Base-by-base conservation (phyloP, 2,113 vertebrate genomes). In the Taurulus bubalis region DNA sequence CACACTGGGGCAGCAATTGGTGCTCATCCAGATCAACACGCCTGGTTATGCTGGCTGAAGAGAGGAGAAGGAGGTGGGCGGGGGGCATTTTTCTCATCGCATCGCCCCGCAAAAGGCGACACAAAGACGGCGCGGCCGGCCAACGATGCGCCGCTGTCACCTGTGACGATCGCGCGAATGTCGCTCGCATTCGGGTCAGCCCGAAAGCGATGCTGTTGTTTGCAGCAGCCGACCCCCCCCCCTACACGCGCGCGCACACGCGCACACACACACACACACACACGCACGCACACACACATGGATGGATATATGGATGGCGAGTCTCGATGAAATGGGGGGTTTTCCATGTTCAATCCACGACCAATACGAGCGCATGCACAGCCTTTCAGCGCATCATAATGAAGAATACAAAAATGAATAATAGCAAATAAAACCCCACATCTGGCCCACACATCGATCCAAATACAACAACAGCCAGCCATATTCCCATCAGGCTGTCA, bases 141-240 rank as follows among this genome's bases (percentile, higher is more conserved):
- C 79, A 45, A 56, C 64, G 56, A 63, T 8, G 73, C 79, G 79
- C 76, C 80, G 74, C 90, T 83, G 88, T 84, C 84, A 79, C 69
- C 59, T 47, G 51, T 26, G 42, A 72, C 60, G 77, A 82, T 84
- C 82, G 76, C 5, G 22, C 62, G 12, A 75, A 84, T 69, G 77
- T 85, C 77, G 59, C 80, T 88, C 69, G 78, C 47, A 91, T 86
- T 86, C 79, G 82, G 83, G 86, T 91, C 91, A 89, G 56, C 85
- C 86, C 79, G 28, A 82, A 85, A 83, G 78, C 80, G 71, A 85
- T 67, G 28, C 15, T 68, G 70, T 75, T 86, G 83, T 72, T 12
- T 7, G 5, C 64, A 14, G 34, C 79, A 67, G 80, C 84, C 59
- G 36, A 58, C 30, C 24, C 30, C 7, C 22, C 14, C 30, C 22